Conservation (phyloP, 2,113 vertebrate genomes). For the Semicossyphus pulcher region DNA sequence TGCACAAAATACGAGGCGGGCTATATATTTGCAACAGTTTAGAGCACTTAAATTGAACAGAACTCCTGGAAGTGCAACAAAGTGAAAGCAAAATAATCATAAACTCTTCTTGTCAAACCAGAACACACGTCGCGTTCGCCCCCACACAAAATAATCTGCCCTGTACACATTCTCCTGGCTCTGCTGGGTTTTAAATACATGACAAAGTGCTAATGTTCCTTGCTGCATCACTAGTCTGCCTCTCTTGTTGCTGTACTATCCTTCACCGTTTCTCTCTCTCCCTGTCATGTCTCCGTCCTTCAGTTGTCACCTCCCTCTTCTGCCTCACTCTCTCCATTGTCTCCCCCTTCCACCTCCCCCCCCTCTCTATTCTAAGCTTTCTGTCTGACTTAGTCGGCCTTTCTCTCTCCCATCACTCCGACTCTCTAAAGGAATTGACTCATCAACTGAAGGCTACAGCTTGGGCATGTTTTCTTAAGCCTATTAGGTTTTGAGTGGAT, state of each 20-base stretch:
- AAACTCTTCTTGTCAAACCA: no score
- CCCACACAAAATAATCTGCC: no score
- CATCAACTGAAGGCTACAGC: neutral
- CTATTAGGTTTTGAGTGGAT: neutral
- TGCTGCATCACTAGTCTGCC: constrained; percentile 7
- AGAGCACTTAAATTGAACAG: no score
- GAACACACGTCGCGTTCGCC: no score
- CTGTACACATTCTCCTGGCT: constrained; percentile 4
- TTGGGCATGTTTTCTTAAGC: neutral
- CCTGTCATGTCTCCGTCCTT: constrained; percentile 8
- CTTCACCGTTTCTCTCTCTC: constrained; percentile 1
- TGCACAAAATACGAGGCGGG: no score
- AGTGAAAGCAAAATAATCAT: no score
- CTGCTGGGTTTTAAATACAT: neutral
- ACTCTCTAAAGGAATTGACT: constrained; percentile 1
- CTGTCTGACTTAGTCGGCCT: constrained; percentile 12
- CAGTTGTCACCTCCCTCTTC: neutral
- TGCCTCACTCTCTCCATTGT: constrained; percentile 10
- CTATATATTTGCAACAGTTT: no score
- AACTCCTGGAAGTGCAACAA: no score
- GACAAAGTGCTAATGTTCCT: constrained; percentile 22
- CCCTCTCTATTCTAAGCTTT: neutral
- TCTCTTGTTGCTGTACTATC: neutral
- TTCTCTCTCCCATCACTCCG: neutral
- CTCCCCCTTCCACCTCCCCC: neutral